Base-by-base conservation (phyloP, 2,888 invertebrate species). In the Orchesella flavescens region DNA sequence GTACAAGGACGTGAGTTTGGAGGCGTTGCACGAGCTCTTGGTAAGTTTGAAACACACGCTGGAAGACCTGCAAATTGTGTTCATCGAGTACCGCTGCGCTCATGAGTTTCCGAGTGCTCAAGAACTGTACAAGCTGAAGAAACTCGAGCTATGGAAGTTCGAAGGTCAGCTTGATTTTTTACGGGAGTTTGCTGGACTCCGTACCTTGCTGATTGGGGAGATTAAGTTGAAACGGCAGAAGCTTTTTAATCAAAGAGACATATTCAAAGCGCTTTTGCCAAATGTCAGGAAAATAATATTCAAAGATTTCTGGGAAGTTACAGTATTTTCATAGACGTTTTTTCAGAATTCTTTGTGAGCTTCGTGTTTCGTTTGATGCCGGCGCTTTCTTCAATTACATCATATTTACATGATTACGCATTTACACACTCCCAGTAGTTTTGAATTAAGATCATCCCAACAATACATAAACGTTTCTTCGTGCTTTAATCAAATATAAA, bases 1-100 rank as follows among this genome's bases (percentile, higher is more conserved):
- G 43, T 57, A 57, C 76, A 68, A 55, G n/a, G 68, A 76, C 21
- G 76, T 76, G 17, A 75, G 53, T 7, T 13, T 75, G 19, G 66
- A 68, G 12, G 68, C 66, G 12, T 23, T 68, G n/a, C 76, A 76
- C 17, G 66, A 68, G 4, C 49, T 76, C 13, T 44, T 76, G 13
- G 3, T 34, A 13, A 76, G 76, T 17, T 57, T 76, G 21, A 76
- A 68, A 43, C 53, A 75, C 15, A 75, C 65, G 1, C 46, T 75
- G 34, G 53, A 19, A 5, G 55, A 75, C 17, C 34, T 75, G 49
- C 66, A 66, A 44, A 24, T 75, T n/a, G 19, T 65, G 1, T 75
- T 75, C 19, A 9, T 76, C 4, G 76, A 76, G 9, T 57, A 57
- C 24, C 1, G 12, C 19, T 76, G 68, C 19, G 66, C 55, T 19